These are phyloP conservation scores for Limnothrissa miodon DNA, from an alignment of 2,113 vertebrate genomes.

Conservation along the genomic window DNA sequence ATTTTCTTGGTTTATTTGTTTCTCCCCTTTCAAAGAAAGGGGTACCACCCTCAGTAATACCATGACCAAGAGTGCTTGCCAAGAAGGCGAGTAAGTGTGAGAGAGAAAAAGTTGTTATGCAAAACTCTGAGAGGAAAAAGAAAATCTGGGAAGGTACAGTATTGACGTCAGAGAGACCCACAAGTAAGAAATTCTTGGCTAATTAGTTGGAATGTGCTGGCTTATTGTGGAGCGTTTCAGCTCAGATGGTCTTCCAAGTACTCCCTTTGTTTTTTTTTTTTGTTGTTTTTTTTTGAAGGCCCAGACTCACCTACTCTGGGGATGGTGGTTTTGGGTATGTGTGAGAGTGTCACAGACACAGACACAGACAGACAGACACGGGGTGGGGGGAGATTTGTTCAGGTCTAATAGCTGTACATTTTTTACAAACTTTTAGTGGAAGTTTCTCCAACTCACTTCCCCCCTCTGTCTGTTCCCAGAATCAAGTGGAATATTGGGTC, in stretches of 20 bases:
- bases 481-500: not conserved
- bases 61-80: constrained; percentile 59
- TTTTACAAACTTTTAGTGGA: not conserved
- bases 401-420: constrained; percentile 3
- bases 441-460: not conserved
- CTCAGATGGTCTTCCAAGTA: constrained; percentile 52
- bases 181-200: constrained; percentile 74
- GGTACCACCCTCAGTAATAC: constrained; percentile 56
- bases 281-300: not conserved
- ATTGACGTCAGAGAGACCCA: constrained; percentile 78
- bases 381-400: not conserved
- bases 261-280: constrained; percentile 49
- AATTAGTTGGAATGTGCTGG: constrained; percentile 70
- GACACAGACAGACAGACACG: not conserved
- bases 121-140: constrained; percentile 63
- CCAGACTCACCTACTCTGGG: constrained; percentile 8
- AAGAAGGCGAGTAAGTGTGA: constrained; percentile 46
- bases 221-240: constrained; percentile 60
- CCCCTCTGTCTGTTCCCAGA: not conserved
- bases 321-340: not conserved
- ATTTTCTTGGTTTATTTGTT: not conserved
- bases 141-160: constrained; percentile 70
- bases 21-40: constrained; percentile 20
- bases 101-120: constrained; percentile 49
- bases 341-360: not conserved